Evolutionary conservation across 2,888 invertebrate genomes (phyloP), one percentile per base, ranked within the genome.

Genomic region (Limnephilus rhombicus): DNA sequence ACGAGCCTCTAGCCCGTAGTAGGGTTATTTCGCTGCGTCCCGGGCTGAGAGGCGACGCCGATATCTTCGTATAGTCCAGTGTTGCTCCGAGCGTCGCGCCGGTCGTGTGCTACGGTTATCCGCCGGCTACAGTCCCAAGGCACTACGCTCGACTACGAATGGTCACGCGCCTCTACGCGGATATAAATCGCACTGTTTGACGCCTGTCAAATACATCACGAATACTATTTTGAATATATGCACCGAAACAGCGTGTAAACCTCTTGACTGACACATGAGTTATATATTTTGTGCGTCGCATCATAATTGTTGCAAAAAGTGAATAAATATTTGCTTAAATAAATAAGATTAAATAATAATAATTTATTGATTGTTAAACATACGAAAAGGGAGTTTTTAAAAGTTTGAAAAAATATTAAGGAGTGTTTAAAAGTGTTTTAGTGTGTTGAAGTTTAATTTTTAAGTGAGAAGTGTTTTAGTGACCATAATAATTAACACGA

Each of bases 41-140:
- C 87, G 91, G 91, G 86, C 81, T 81, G 91, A 91, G 86, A 91
- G 87, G 81, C 89, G 91, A 83, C 91, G 88, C 91, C 88, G 85
- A 80, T 88, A 82, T 81, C 89, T 89, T 88, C 91, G 68, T 34
- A 53, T 37, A 83, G 91, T 80, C 89, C 91, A 91, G 91, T 91
- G 91, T 91, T 91, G 91, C 91, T 91, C 45, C 89, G 89, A 83
- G 89, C 91, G 91, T 68, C 91, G 91, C 88, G 91, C 24, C 89
- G 91, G 31, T 83, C 53, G 89, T 82, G 89, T 83, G 34, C 83
- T 18, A 68, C 37, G 49, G 49, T 31, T 83, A 68, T 68, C 41
- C 88, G 45, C 15, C 91, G 91, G 45, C 53, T 81, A 37, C 34
- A 18, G 24, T 68, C 2, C 68, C 49, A 37, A 24, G 53, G 83